phyloP scores from a whole-genome alignment of 1,140 invertebrate species.

The Polypedilum pembai region DNA sequence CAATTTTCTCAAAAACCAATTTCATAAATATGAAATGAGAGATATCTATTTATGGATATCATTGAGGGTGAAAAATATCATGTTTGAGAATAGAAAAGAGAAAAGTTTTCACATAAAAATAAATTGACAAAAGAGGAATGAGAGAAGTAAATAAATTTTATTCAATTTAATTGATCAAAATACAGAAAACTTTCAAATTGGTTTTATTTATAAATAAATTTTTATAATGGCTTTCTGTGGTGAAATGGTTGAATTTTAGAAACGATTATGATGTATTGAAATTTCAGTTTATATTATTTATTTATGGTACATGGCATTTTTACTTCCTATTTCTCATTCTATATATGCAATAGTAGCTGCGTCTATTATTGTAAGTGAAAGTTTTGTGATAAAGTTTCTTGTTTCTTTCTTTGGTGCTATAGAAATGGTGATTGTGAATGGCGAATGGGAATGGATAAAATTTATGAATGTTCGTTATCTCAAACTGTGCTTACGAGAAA shows the following conservation, averaged over 20 bases:
- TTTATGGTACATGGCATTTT: not conserved
- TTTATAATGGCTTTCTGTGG: too few species aligned
- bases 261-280: too few species aligned
- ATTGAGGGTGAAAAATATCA: too few species aligned
- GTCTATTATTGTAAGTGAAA: constrained; percentile 1
- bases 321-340: not conserved
- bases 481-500: constrained; percentile 14
- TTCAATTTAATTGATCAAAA: too few species aligned
- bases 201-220: too few species aligned
- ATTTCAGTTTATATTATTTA: not conserved
- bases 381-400: constrained; percentile 2
- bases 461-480: constrained; percentile 18
- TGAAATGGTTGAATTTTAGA: too few species aligned
- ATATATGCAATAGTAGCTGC: not conserved
- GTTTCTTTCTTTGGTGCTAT: not conserved
- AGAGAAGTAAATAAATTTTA: too few species aligned
- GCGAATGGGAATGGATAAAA: not conserved
- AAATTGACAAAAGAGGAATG: too few species aligned
- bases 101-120: too few species aligned
- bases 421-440: not conserved
- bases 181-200: too few species aligned
- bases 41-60: not conserved
- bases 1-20: not conserved
- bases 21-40: not conserved
- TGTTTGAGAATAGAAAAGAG: too few species aligned